Evolutionary conservation across 2,888 invertebrate species (phyloP), one percentile per base, ranked within the genome.

Genomic region (Endotricha flammealis): DNA sequence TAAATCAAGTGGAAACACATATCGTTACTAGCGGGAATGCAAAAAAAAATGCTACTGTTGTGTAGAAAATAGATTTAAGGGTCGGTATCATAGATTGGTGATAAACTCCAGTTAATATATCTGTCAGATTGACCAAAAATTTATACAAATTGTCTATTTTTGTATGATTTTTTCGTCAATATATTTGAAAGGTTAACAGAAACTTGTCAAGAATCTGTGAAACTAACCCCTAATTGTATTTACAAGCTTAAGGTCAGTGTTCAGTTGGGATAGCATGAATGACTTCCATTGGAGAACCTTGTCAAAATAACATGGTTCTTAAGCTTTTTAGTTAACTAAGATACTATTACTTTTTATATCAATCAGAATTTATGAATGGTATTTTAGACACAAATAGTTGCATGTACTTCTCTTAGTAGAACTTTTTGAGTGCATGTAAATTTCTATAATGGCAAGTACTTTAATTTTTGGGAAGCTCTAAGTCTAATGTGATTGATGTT

Each of bases 1-100:
- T 86, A 86, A 85, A 80, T 82, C 65, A 75, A 38, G 69, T 75
- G 77, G 72, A 78, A 76, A 81, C 70, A 50, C 62, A 72, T 60
- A 64, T 62, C 50, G 48, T 62, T 82, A 71, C 52, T 79, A 71
- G 75, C 74, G 47, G 71, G 83, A 81, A 81, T 83, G 82, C 59
- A 60, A 51, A 50, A 59, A 50, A 57, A 61, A 20, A 56, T 54
- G 45, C 59, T 49, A 71, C 72, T 78, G 63, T 57, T 57, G 49
- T 59, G 57, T 75, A 77, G 69, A 54, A 42, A 38, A 44, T 58
- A 57, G 50, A 39, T 33, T 41, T 33, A n/a, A n/a, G n/a, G n/a
- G n/a, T n/a, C n/a, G n/a, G n/a, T n/a, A n/a, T n/a, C n/a, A n/a
- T n/a, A n/a, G n/a, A n/a, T n/a, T n/a, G n/a, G n/a, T n/a, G n/a